phyloP scores from a whole-genome alignment of 2,888 invertebrate species.

The Acrobasis consociella region DNA sequence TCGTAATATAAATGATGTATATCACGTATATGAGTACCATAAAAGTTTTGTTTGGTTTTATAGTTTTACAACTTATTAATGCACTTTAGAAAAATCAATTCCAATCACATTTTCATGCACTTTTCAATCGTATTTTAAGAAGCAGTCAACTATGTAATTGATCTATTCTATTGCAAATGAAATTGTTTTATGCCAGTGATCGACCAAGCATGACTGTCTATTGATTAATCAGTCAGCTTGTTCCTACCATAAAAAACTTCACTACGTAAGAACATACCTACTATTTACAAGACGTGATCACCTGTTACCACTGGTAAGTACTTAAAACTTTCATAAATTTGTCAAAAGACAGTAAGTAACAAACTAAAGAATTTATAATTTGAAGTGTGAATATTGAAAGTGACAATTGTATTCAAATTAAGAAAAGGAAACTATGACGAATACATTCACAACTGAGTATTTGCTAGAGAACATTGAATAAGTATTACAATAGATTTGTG shows the following conservation, averaged over 20 bases:
- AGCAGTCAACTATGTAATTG: constrained; percentile 14
- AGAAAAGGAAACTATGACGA: constrained; percentile 7
- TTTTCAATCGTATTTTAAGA: background rate
- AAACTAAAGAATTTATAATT: constrained; percentile 1
- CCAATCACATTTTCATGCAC: background rate
- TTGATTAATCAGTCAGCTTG: constrained; percentile 9
- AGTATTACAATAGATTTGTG: constrained; percentile 8
- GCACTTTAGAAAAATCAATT: constrained; percentile 4
- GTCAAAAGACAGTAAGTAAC: background rate
- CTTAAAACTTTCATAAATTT: constrained; percentile 11
- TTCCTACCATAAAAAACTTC: background rate
- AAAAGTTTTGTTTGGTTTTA: no score
- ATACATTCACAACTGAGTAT: constrained; percentile 5
- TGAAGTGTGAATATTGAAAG: constrained; percentile 8
- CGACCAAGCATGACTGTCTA: constrained; percentile 4
- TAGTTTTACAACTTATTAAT: background rate
- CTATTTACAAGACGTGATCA: background rate
- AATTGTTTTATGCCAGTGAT: constrained; percentile 7
- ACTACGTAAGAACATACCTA: background rate
- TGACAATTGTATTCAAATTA: constrained; percentile 16
- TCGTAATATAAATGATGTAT: no score
- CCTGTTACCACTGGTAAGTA: constrained; percentile 6
- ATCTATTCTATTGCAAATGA: constrained; percentile 8
- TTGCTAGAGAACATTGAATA: constrained; percentile 3
- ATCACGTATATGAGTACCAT: no score